These are phyloP conservation scores for Bos indicus DNA, from an alignment of 2,113 vertebrate genomes.

Conservation along the genomic window DNA sequence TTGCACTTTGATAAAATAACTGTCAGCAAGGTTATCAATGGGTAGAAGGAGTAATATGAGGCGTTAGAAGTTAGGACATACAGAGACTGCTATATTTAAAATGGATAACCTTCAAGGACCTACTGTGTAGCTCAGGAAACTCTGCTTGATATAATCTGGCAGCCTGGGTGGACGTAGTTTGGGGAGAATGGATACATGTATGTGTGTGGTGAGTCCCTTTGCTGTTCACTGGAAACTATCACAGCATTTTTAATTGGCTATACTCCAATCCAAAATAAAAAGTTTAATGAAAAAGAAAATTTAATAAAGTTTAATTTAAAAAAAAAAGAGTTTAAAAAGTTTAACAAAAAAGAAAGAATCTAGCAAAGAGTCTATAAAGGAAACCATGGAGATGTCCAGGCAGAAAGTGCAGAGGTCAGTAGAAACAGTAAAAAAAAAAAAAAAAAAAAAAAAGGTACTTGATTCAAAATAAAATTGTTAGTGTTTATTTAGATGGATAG, in stretches of 20 bases:
- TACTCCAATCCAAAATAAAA: not conserved
- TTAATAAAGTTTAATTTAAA: not conserved
- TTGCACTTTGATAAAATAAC: not conserved
- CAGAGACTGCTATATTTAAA: not conserved
- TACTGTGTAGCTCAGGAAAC: not conserved
- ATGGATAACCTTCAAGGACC: not conserved
- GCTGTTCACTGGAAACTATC: not conserved
- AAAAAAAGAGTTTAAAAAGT: not conserved
- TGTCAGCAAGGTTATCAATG: not conserved
- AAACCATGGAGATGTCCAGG: not conserved
- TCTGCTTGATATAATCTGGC: not conserved
- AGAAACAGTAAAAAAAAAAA: not conserved
- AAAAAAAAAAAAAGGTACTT: not conserved
- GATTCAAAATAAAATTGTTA: not conserved
- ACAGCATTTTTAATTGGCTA: not conserved
- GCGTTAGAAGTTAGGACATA: not conserved
- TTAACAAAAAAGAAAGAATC: not conserved
- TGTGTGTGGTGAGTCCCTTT: not conserved
- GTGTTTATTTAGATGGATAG: not conserved
- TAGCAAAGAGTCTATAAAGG: not conserved
- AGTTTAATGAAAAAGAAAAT: not conserved
- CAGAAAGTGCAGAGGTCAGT: not conserved
- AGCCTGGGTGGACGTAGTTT: not conserved
- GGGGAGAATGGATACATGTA: not conserved
- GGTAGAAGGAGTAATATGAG: not conserved